Evolutionary conservation across 2,888 invertebrate genomes (phyloP).

Genomic region (Nowickia ferox): DNA sequence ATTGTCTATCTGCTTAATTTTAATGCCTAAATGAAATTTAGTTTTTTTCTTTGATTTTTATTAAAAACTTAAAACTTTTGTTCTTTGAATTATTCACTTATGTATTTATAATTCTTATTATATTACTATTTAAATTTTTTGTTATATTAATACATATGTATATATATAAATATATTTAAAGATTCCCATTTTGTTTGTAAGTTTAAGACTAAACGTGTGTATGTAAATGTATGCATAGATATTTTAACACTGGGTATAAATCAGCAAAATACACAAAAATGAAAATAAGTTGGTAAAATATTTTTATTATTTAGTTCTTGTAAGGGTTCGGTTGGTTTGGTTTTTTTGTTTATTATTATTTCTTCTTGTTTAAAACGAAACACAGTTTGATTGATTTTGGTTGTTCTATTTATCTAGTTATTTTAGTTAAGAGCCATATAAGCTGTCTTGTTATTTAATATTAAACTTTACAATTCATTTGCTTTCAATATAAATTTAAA

Average conservation of each 20-base stretch:
- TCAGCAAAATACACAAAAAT: slow-evolving; percentile 62
- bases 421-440: slow-evolving; percentile 15
- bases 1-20: slow-evolving; percentile 15
- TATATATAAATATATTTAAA: slow-evolving; percentile 65
- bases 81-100: neutral
- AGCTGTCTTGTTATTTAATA: slow-evolving; percentile 26
- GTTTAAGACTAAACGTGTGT: slow-evolving; percentile 49
- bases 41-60: slow-evolving; percentile 57
- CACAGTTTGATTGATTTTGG: slow-evolving; percentile 71
- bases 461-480: slow-evolving; percentile 45
- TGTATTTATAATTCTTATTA: slow-evolving; percentile 43
- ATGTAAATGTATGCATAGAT: slow-evolving; percentile 11
- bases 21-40: slow-evolving; percentile 11
- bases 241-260: slow-evolving; percentile 36
- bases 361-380: slow-evolving; percentile 73
- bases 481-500: slow-evolving; percentile 38
- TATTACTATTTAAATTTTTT: slow-evolving; percentile 23
- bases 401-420: slow-evolving; percentile 35
- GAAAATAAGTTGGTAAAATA: neutral
- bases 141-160: neutral
- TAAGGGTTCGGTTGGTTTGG: slow-evolving; percentile 25
- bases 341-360: neutral
- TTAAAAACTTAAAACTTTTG: slow-evolving; percentile 32
- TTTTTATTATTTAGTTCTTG: slow-evolving; percentile 29
- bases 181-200: slow-evolving; percentile 70